Percentiles rank a stretch among this genome's conserved stretches.
Evolutionary conservation across 2,113 vertebrate genomes (phyloP).

Genomic region (Naja naja): DNA sequence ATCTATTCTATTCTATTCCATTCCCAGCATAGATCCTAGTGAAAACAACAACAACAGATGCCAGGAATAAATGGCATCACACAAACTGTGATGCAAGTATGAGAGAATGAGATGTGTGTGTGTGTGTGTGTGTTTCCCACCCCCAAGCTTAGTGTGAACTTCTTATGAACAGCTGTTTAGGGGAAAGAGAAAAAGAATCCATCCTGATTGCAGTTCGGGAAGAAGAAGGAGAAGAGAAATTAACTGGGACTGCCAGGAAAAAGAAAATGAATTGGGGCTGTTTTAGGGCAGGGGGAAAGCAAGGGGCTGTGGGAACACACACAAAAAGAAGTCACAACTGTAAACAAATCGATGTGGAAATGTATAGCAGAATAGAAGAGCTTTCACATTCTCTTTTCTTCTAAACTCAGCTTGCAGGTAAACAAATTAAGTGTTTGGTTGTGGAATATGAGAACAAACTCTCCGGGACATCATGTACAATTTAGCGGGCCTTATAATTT

Average conservation of each 20-base stretch:
- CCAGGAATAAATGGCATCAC: neutral
- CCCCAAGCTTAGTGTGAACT: neutral
- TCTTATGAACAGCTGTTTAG: constrained; percentile 2
- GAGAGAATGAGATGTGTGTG: neutral
- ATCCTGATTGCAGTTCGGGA: neutral
- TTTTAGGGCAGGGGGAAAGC: fast-evolving
- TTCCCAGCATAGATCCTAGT: no score
- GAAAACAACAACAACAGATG: neutral
- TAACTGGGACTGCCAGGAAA: neutral
- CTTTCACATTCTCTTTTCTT: neutral
- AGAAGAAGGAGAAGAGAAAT: neutral
- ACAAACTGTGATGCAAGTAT: fast-evolving
- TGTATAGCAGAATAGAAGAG: neutral
- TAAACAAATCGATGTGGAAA: neutral
- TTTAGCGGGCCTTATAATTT: neutral
- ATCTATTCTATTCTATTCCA: no score
- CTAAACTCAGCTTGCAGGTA: neutral
- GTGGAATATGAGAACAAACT: neutral
- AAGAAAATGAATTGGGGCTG: neutral
- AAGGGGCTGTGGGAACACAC: neutral
- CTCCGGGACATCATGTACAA: neutral
- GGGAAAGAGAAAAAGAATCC: neutral
- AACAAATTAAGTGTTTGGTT: neutral
- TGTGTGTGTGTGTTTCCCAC: neutral
- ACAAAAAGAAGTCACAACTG: neutral